Conservation (phyloP, 2,113 vertebrate species). For the Perca fluviatilis region DNA sequence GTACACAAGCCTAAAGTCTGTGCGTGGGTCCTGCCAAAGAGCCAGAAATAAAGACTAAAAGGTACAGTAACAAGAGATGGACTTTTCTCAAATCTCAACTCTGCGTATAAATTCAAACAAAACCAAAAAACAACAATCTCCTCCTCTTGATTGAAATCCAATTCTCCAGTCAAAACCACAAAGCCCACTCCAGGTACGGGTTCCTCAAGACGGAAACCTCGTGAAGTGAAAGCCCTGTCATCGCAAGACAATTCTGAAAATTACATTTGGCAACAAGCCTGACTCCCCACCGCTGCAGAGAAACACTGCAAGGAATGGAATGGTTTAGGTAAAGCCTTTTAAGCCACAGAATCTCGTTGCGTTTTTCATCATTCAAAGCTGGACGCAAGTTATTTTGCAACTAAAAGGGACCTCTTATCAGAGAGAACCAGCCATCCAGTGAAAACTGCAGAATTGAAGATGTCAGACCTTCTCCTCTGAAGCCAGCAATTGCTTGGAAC, state of each 20-base stretch:
- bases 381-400: slow-evolving; percentile 52
- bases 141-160: slow-evolving; percentile 55
- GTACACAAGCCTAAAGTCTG: neutral
- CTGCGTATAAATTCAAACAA: slow-evolving; percentile 42
- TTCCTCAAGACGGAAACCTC: slow-evolving; percentile 27
- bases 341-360: slow-evolving; percentile 20
- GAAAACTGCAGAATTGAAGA: slow-evolving; percentile 53
- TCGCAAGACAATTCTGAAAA: slow-evolving; percentile 56
- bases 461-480: slow-evolving; percentile 57
- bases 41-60: slow-evolving; percentile 8
- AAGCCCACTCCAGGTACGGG: slow-evolving; percentile 38
- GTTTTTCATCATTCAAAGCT: slow-evolving; percentile 38
- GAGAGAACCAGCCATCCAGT: slow-evolving; percentile 40
- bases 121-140: slow-evolving; percentile 32
- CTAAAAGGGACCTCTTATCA: slow-evolving; percentile 58
- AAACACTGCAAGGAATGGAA: slow-evolving; percentile 28
- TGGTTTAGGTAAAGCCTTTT: slow-evolving; percentile 38
- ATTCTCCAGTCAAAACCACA: slow-evolving; percentile 44
- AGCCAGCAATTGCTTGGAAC: slow-evolving; percentile 62
- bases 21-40: neutral
- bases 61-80: slow-evolving; percentile 6
- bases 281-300: slow-evolving; percentile 4
- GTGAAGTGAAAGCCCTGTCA: slow-evolving; percentile 57
- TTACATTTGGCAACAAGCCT: slow-evolving; percentile 55
- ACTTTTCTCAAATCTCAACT: slow-evolving; percentile 32